Base-by-base conservation (phyloP, 2,113 vertebrate genomes). In the Phyllopteryx taeniolatus region DNA sequence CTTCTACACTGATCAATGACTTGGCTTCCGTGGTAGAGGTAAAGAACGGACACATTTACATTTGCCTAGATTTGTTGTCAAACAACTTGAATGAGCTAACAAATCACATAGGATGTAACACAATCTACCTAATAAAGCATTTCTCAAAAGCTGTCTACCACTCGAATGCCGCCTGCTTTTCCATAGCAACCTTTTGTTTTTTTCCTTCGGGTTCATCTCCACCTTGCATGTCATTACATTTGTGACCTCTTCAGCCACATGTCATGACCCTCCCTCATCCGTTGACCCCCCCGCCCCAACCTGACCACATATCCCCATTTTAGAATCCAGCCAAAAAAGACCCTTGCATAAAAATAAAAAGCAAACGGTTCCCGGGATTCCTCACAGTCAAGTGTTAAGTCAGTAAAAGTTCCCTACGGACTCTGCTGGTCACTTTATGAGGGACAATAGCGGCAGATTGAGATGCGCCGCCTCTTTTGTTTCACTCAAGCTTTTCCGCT, bases 181-280 rank as follows among this genome's bases (percentile, higher is more conserved):
- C 76, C 83, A 84, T 83, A 79, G 86, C 82, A 88, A 89, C 86
- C 43, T 69, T 84, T 76, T 85, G 63, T 78, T 80, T 83, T 39
- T 76, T 79, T 27, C 56, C 75, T 69, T 75, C 74, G 61, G 68
- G 69, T 82, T 86, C 81, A 70, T 85, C 79, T 59, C 83, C 81
- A 78, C 79, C 75, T 84, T 80, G 80, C 71, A 69, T 79, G 85
- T 79, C 83, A 80, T 87, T 89, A 91, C 84, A 90, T 83, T 84
- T 88, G 74, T 92, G 88, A 92, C 92, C 92, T 82, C 66, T 72
- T 75, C 71, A 64, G 74, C 67, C 85, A 87, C 63, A 81, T 88
- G 87, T 85, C 85, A 62, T n/a, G 81, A 86, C 88, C 87, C 79
- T 53, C 87, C 86, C 78, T 54, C 59, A 9, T 51, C 77, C 74